Base-by-base conservation (phyloP, 2,888 invertebrate species). In the Troides aeacus region DNA sequence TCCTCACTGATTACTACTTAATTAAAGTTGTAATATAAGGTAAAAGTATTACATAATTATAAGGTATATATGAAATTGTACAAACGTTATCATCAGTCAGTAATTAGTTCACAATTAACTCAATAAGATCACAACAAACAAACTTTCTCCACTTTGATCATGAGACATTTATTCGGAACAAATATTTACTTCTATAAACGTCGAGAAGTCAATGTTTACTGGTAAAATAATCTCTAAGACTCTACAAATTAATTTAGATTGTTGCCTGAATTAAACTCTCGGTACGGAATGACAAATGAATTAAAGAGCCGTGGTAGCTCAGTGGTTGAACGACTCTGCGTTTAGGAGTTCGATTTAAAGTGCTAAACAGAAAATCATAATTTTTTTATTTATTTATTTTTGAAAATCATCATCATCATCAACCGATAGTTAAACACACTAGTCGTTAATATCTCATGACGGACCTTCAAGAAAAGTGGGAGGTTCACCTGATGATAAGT, bases 181-280 rank as follows among this genome's bases (percentile, higher is more conserved):
- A 90, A 87, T 88, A 86, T 89, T 90, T 87, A 79, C 85, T 76
- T 76, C 82, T 81, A 85, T 84, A 87, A 88, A 87, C 81, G 80
- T 73, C 72, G 72, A 78, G 76, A 75, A 76, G 77, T 76, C 77
- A 76, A 79, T 89, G 85, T 90, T 88, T 85, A 80, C 86, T 78
- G 74, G 79, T 81, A 86, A 83, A 89, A 90, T 88, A 89, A 87
- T 86, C 83, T 85, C 83, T 88, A 86, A 90, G 86, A 79, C 85
- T 87, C 78, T 74, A 83, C 84, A 89, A 89, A 90, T 89, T 90
- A 86, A 89, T 90, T 88, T 85, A 85, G 82, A 84, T 81, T 82
- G 80, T 81, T 79, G 78, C 79, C 79, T 79, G 80, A 81, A 87
- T 85, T 83, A 80, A 46, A 76, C 74, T 77, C 75, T 50, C 21